Conservation (phyloP, 2,888 invertebrate genomes). For the Dynastes tityus region DNA sequence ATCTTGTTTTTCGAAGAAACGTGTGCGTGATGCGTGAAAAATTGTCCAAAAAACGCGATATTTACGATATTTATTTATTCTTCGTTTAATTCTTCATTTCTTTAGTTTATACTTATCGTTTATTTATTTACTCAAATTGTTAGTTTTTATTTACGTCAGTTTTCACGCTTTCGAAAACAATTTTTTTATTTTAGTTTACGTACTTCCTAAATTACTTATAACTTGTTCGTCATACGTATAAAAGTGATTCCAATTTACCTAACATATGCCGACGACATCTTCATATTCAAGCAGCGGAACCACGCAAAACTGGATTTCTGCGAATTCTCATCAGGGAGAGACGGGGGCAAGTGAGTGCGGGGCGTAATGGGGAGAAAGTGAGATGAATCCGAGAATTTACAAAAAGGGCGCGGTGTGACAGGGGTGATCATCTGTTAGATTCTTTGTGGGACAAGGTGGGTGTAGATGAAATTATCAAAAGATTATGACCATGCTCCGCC, state of each 20-base stretch:
- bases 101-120: constrained; percentile 16
- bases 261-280: constrained; percentile 43
- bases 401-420: background rate
- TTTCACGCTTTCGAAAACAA: constrained; percentile 45
- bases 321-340: constrained; percentile 31
- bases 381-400: constrained; percentile 7
- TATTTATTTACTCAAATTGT: constrained; percentile 14
- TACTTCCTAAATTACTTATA: constrained; percentile 42
- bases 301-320: constrained; percentile 33
- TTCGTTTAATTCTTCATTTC: constrained; percentile 25
- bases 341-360: constrained; percentile 5
- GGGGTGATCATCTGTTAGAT: too few relatives aligned
- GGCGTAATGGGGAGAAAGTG: background rate
- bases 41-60: constrained; percentile 41
- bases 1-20: constrained; percentile 22
- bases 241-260: constrained; percentile 41
- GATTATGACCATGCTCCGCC: too few relatives aligned
- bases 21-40: constrained; percentile 44
- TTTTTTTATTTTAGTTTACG: constrained; percentile 11
- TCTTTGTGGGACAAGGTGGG: too few relatives aligned
- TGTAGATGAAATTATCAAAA: too few relatives aligned
- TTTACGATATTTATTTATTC: constrained; percentile 24
- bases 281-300: constrained; percentile 45
- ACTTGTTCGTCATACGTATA: constrained; percentile 46
- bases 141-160: constrained; percentile 24